These are phyloP conservation scores for Percina caprodes DNA, from an alignment of 2,113 vertebrate genomes.

Conservation along the genomic window DNA sequence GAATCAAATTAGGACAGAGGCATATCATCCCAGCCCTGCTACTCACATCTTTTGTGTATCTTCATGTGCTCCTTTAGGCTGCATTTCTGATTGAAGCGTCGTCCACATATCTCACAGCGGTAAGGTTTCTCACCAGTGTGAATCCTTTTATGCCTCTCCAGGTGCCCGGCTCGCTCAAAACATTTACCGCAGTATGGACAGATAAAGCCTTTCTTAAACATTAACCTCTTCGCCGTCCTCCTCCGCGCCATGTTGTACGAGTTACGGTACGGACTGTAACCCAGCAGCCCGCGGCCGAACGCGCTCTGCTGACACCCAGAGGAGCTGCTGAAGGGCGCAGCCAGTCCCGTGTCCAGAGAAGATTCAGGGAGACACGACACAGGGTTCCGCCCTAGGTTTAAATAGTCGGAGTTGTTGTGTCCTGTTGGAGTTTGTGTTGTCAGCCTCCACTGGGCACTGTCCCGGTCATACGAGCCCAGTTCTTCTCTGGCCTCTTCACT, in stretches of 20 bases:
- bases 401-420: not conserved
- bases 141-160: conserved; percentile 77
- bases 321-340: conserved; percentile 11
- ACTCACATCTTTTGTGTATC: conserved; percentile 71
- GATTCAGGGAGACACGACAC: conserved; percentile 33
- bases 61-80: conserved; percentile 80
- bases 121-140: conserved; percentile 80
- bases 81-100: conserved; percentile 78
- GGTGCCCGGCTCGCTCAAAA: conserved; percentile 70
- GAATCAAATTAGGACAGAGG: no score
- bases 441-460: conserved; percentile 12
- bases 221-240: conserved; percentile 66
- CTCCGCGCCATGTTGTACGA: conserved; percentile 34
- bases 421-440: not conserved
- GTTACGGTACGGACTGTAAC: conserved; percentile 41
- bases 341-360: not conserved
- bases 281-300: conserved; percentile 41
- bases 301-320: conserved; percentile 41
- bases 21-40: no score
- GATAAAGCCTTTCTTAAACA: conserved; percentile 69
- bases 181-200: conserved; percentile 77
- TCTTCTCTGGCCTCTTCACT: not conserved
- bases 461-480: not conserved
- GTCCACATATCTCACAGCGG: conserved; percentile 72
- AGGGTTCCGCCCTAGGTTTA: conserved; percentile 36